Percentiles rank a stretch among this genome's conserved stretches.
Conservation (phyloP, 2,113 vertebrate genomes). For the Fregetta grallaria region DNA sequence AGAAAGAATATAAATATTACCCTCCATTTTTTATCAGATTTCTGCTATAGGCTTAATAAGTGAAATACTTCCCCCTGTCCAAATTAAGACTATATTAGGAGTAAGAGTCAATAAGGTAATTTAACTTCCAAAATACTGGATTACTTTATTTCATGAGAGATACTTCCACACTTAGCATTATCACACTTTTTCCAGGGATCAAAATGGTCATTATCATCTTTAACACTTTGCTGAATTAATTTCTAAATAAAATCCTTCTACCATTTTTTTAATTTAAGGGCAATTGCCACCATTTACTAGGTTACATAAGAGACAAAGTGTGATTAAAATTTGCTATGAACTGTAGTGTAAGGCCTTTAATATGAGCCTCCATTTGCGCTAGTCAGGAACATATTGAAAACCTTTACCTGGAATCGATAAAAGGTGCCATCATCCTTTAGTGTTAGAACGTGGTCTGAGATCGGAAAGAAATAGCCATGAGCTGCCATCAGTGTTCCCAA, state of each 20-base stretch:
- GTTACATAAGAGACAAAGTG: background rate
- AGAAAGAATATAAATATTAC: background rate
- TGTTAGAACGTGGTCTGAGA: constrained; percentile 95
- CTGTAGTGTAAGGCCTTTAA: background rate
- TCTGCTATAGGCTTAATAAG: background rate
- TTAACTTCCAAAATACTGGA: background rate
- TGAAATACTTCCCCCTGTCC: background rate
- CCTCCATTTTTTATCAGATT: background rate
- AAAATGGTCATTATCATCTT: background rate
- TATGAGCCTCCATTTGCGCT: background rate
- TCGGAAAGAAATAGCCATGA: constrained; percentile 97
- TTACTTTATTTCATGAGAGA: background rate
- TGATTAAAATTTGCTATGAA: background rate
- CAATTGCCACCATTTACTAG: background rate
- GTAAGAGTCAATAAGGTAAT: background rate
- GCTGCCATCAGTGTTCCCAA: constrained; percentile 96
- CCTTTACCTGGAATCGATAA: constrained; percentile 93
- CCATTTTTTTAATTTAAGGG: background rate
- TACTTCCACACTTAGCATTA: background rate
- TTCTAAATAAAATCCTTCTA: background rate
- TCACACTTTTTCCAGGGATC: background rate
- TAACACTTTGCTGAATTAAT: background rate
- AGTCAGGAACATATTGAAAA: background rate
- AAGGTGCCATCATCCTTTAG: constrained; percentile 97
- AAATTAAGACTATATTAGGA: background rate